These are phyloP conservation scores for Bombus waltoni DNA, from an alignment of 1,140 invertebrate species.

Conservation along the genomic window DNA sequence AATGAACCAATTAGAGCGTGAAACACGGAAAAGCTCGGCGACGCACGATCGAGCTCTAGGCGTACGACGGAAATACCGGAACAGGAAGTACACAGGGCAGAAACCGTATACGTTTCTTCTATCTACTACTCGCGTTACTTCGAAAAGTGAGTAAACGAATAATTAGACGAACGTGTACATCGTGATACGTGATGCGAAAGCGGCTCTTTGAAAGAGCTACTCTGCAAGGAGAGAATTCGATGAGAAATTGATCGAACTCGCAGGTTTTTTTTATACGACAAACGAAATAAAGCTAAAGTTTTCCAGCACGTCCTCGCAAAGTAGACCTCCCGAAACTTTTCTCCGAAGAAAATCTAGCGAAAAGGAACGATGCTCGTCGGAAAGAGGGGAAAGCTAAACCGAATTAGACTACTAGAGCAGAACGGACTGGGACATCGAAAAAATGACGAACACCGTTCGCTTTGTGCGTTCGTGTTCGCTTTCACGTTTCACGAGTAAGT, in stretches of 20 bases:
- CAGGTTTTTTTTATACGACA: not conserved
- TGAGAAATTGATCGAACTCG: not conserved
- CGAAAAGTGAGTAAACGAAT: not conserved
- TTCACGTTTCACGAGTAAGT: not conserved
- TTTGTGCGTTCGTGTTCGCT: not conserved
- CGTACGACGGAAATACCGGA: not conserved
- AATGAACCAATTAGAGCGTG: constrained; percentile 33
- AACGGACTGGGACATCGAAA: not conserved
- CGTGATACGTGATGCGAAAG: not conserved
- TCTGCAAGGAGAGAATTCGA: not conserved
- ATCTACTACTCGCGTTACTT: not conserved
- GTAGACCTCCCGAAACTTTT: constrained; percentile 29
- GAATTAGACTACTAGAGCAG: constrained; percentile 29
- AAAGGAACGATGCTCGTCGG: not conserved
- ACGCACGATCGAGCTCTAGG: not conserved
- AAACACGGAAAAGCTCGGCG: constrained; percentile 24
- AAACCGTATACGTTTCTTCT: not conserved
- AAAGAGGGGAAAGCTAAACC: not conserved
- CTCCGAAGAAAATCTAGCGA: constrained; percentile 42
- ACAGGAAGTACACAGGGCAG: not conserved
- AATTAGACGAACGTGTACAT: not conserved
- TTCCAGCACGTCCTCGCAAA: not conserved
- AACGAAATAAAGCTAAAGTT: not conserved
- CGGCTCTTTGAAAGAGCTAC: not conserved
- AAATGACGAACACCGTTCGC: constrained; percentile 9